Conservation (phyloP, 2,797 vertebrate genomes). For the Anniella stebbinsi region DNA sequence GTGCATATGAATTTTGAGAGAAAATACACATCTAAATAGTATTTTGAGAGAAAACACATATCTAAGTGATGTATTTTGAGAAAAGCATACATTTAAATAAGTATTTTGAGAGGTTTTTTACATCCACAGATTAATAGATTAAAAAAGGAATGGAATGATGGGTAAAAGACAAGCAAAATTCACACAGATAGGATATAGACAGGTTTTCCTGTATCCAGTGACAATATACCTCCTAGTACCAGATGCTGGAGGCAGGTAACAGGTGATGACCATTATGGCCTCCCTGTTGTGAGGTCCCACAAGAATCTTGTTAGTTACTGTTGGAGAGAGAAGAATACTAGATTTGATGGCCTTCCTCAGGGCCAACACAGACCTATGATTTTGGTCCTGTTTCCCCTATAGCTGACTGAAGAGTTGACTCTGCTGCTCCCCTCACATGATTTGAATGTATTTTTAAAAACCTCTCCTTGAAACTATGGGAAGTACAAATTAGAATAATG, state of each 20-base stretch:
- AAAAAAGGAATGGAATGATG: not conserved
- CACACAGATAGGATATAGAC: not conserved
- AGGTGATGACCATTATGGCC: not conserved
- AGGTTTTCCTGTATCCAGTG: not conserved
- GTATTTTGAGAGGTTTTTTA: not conserved
- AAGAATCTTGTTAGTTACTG: not conserved
- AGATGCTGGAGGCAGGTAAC: not conserved
- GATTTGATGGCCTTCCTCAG: not conserved
- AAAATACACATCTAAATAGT: not conserved
- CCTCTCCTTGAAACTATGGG: not conserved
- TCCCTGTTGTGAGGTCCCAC: not conserved
- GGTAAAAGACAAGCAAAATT: not conserved
- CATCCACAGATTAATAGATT: not conserved
- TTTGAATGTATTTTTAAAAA: not conserved
- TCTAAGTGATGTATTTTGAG: conserved; percentile 1
- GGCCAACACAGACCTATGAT: not conserved
- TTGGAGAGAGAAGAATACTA: not conserved
- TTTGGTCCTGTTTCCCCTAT: not conserved
- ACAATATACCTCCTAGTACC: not conserved
- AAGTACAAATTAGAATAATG: not conserved
- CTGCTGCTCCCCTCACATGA: not conserved
- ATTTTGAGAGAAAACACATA: not conserved
- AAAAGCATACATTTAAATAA: not conserved
- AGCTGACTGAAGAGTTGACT: not conserved
- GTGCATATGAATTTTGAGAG: not conserved